These are phyloP conservation scores for Sesamia inferens DNA, from an alignment of 2,888 invertebrate genomes.

Conservation along the genomic window DNA sequence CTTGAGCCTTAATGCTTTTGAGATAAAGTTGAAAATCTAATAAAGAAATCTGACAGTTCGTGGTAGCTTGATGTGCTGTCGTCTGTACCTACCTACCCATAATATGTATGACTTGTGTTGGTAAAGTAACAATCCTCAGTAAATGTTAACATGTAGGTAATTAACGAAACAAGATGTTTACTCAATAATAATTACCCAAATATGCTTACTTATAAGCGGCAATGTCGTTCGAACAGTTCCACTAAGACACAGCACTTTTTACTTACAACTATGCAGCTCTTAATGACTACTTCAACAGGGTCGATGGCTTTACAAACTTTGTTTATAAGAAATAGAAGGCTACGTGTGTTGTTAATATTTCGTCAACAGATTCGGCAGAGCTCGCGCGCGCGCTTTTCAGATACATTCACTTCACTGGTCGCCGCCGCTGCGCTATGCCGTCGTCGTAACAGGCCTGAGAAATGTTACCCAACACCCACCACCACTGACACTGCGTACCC, in stretches of 20 bases:
- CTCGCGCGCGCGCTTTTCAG: conserved; percentile 53
- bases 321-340: conserved; percentile 31
- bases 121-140: not conserved
- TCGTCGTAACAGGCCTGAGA: conserved; percentile 51
- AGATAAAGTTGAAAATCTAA: no score
- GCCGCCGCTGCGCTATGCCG: not conserved
- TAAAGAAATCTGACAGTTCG: no score
- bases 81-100: not conserved
- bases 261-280: conserved; percentile 11
- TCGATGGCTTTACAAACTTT: conserved; percentile 31
- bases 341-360: conserved; percentile 44
- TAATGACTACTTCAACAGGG: conserved; percentile 13
- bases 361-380: conserved; percentile 36
- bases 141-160: not conserved
- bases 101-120: not conserved
- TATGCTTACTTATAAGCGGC: conserved; percentile 17
- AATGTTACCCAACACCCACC: conserved; percentile 63
- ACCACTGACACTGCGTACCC: conserved; percentile 36
- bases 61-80: no score
- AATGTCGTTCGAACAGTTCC: conserved; percentile 22
- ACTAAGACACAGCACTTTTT: conserved; percentile 55
- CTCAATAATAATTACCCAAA: conserved; percentile 27
- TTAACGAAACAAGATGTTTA: conserved; percentile 26
- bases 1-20: no score
- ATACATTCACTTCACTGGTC: conserved; percentile 57